phyloP scores from a whole-genome alignment of 2,888 invertebrate genomes.

The Philereme vetulata region DNA sequence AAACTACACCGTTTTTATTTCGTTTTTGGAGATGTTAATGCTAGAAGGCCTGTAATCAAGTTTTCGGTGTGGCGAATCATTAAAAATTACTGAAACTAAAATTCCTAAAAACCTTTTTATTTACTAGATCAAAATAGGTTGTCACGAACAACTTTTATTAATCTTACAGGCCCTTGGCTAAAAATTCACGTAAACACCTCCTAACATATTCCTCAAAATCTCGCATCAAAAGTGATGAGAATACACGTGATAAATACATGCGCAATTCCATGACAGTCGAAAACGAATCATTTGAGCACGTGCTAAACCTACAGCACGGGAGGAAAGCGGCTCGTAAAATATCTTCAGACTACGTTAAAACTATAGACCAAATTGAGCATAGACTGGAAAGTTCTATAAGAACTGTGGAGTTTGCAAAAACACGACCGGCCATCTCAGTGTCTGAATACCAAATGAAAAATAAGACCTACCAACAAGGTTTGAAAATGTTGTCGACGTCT shows the following conservation, averaged over 20 bases:
- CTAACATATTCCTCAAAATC: slow-evolving; percentile 48
- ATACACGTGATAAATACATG: slow-evolving; percentile 43
- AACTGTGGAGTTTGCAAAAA: slow-evolving; percentile 61
- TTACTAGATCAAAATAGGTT: no score
- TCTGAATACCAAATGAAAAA: slow-evolving; percentile 62
- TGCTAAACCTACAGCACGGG: slow-evolving; percentile 62
- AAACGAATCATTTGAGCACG: slow-evolving; percentile 50
- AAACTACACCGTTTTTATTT: no score
- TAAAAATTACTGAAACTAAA: no score
- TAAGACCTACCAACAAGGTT: slow-evolving; percentile 45
- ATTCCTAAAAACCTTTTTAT: no score
- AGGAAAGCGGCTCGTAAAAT: slow-evolving; percentile 60
- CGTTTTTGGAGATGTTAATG: background rate
- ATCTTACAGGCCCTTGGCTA: slow-evolving; percentile 49
- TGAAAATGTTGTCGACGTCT: slow-evolving; percentile 25
- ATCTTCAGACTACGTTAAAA: slow-evolving; percentile 69
- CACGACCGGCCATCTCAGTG: slow-evolving; percentile 61
- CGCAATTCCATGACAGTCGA: slow-evolving; percentile 43
- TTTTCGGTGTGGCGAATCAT: no score
- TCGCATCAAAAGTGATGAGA: slow-evolving; percentile 42
- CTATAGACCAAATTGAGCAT: slow-evolving; percentile 58
- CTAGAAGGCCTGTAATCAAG: no score
- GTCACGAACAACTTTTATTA: no score
- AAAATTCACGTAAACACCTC: slow-evolving; percentile 42
- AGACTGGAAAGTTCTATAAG: slow-evolving; percentile 54